Conservation (phyloP, 2,888 invertebrate species). For the Synanthedon formicaeformis region DNA sequence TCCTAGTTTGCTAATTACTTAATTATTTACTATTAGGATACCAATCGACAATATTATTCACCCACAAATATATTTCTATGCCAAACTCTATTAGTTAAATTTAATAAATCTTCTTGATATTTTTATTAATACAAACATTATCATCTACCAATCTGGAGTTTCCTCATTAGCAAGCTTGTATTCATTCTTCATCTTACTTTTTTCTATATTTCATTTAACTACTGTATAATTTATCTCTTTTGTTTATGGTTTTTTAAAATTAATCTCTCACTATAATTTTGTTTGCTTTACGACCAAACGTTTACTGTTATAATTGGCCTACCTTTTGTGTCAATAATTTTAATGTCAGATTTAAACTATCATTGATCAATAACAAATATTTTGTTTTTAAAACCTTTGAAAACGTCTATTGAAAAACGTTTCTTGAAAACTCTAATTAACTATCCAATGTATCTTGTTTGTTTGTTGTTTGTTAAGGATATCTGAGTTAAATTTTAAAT, state of each 20-base stretch:
- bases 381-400: no score
- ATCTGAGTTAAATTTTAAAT: no score
- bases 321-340: no score
- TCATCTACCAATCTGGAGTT: constrained; percentile 18
- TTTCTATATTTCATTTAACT: constrained; percentile 4
- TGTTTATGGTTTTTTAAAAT: neutral
- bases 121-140: constrained; percentile 1
- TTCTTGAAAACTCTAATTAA: no score
- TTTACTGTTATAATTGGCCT: no score
- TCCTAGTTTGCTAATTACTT: constrained; percentile 60
- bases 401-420: no score
- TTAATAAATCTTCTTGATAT: constrained; percentile 7
- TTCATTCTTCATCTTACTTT: constrained; percentile 27
- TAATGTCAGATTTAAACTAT: no score
- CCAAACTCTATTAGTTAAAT: no score
- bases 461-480: no score
- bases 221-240: neutral
- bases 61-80: constrained; percentile 23
- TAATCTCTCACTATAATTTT: neutral
- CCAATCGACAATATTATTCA: constrained; percentile 23
- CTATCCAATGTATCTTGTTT: no score
- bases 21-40: constrained; percentile 40
- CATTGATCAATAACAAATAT: no score
- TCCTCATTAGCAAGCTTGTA: constrained; percentile 31
- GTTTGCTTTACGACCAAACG: neutral